Percentiles rank a stretch among this genome's conserved stretches.
These are phyloP conservation scores for Trachymyrmex cornetzi DNA, from an alignment of 1,140 invertebrate species.

Conservation along the genomic window DNA sequence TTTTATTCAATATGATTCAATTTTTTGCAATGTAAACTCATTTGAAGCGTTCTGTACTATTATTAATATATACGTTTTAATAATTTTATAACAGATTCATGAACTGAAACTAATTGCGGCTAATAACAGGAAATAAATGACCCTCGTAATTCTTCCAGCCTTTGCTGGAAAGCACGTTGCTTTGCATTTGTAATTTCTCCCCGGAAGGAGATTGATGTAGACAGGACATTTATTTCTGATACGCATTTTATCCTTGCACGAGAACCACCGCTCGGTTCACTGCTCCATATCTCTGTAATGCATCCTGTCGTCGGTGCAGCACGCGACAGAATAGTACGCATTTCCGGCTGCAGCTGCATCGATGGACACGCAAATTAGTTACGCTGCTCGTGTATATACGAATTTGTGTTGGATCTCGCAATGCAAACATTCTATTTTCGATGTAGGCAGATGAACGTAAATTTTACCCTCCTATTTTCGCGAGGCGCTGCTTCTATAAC, in stretches of 20 bases:
- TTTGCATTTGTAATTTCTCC: constrained; percentile 6
- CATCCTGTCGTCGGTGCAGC: constrained; percentile 59
- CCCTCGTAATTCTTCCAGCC: neutral
- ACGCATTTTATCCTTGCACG: constrained; percentile 59
- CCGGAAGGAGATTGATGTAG: constrained; percentile 15
- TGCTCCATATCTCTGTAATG: constrained; percentile 71
- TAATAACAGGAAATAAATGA: constrained; percentile 15
- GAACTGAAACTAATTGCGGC: neutral
- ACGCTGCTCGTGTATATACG: constrained; percentile 68
- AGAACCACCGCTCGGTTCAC: constrained; percentile 66
- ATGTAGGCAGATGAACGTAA: neutral
- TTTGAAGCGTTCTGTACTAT: neutral
- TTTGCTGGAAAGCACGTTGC: neutral
- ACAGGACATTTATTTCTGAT: constrained; percentile 31
- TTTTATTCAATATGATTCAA: neutral
- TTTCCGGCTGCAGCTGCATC: constrained; percentile 75
- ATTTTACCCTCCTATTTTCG: neutral
- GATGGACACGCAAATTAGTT: constrained; percentile 70
- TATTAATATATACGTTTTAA: neutral
- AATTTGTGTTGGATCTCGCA: constrained; percentile 58
- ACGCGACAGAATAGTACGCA: constrained; percentile 69
- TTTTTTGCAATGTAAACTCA: neutral
- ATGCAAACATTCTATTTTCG: neutral
- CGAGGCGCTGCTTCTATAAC: neutral
- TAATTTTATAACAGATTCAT: neutral